Percentiles rank a stretch among this genome's conserved stretches.
Conservation (phyloP, 2,888 invertebrate species). For the Lampropteryx suffumata region DNA sequence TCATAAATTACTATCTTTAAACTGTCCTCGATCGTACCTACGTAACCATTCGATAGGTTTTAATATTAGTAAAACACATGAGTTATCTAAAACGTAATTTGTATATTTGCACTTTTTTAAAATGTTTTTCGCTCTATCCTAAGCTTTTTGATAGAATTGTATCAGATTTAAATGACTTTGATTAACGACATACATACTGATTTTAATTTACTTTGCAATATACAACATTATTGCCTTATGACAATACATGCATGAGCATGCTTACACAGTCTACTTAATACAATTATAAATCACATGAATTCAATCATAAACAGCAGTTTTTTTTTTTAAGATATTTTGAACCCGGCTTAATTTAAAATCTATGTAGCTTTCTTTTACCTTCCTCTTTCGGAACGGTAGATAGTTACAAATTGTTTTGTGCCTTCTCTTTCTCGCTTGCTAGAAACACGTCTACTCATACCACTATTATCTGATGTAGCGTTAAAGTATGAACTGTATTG, state of each 20-base stretch:
- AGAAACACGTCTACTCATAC: too few relatives aligned
- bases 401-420: constrained; percentile 8
- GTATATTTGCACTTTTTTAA: constrained; percentile 12
- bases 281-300: neutral
- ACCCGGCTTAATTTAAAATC: constrained; percentile 9
- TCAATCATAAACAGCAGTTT: too few relatives aligned
- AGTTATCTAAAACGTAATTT: too few relatives aligned
- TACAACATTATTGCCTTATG: constrained; percentile 9
- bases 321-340: neutral
- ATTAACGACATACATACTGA: constrained; percentile 3
- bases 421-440: constrained; percentile 25
- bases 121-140: constrained; percentile 5
- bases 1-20: neutral
- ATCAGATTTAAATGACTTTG: constrained; percentile 1
- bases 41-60: neutral
- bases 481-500: too few relatives aligned
- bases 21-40: constrained; percentile 4
- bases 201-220: constrained; percentile 11
- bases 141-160: constrained; percentile 7
- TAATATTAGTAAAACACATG: neutral
- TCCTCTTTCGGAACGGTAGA: constrained; percentile 24
- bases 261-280: constrained; percentile 10
- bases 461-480: too few relatives aligned
- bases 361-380: constrained; percentile 20
- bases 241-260: constrained; percentile 21